Percentiles rank a stretch among this genome's conserved stretches.
These are phyloP conservation scores for Odontesthes bonariensis DNA, from an alignment of 2,113 vertebrate genomes.

Conservation along the genomic window DNA sequence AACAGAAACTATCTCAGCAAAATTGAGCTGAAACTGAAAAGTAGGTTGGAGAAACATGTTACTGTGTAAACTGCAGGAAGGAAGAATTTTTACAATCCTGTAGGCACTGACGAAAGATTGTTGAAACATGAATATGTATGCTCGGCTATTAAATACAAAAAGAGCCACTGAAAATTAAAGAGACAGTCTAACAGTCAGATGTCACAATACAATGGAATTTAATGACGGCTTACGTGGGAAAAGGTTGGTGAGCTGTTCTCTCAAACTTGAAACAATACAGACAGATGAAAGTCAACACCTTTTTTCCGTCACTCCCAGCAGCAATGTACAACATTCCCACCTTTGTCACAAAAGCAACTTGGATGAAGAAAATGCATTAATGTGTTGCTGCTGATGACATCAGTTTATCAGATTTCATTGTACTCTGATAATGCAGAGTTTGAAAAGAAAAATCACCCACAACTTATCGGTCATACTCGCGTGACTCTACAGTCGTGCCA, in stretches of 20 bases:
- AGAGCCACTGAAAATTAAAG: background rate
- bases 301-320: background rate
- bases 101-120: background rate
- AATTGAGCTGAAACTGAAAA: constrained; percentile 1
- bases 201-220: background rate
- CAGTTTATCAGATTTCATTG: background rate
- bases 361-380: background rate
- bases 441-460: no score
- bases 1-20: background rate
- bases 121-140: background rate
- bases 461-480: no score
- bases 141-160: no score
- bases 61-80: background rate
- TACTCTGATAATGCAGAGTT: no score
- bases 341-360: background rate
- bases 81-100: constrained; percentile 8
- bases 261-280: background rate
- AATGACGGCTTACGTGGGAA: background rate
- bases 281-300: background rate
- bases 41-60: background rate
- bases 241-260: background rate
- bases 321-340: background rate
- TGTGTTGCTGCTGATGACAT: background rate
- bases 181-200: background rate
- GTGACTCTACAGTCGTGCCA: no score